These are phyloP conservation scores for Polyommatus iphigenia DNA, from an alignment of 2,888 invertebrate genomes.

Conservation along the genomic window DNA sequence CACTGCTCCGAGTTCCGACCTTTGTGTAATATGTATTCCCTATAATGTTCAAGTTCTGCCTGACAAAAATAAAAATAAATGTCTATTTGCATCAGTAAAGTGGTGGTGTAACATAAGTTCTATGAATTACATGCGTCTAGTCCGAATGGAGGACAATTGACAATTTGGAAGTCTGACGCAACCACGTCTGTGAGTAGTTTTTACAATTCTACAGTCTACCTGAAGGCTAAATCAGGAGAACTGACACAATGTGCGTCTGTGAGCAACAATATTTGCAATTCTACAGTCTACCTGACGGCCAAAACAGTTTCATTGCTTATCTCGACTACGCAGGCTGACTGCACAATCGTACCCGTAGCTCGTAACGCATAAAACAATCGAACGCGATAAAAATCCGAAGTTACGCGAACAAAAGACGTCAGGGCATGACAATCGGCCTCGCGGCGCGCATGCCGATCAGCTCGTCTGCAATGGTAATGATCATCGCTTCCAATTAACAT, in stretches of 20 bases:
- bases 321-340: neutral
- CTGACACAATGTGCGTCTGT: too few species aligned
- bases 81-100: too few species aligned
- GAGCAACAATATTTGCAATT: neutral
- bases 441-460: neutral
- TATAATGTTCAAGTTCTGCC: too few species aligned
- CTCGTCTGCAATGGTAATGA: neutral
- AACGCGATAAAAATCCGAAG: conserved; percentile 7
- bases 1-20: too few species aligned
- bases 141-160: too few species aligned
- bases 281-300: neutral
- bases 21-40: too few species aligned
- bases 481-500: conserved; percentile 18
- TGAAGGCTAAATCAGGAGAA: neutral
- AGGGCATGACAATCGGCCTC: conserved; percentile 20
- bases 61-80: too few species aligned
- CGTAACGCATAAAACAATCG: conserved; percentile 2
- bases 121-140: too few species aligned
- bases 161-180: too few species aligned
- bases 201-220: neutral
- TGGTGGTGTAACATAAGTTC: too few species aligned
- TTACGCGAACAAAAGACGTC: conserved; percentile 11
- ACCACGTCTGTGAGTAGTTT: neutral
- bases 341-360: neutral
- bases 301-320: neutral